Evolutionary conservation across 2,888 invertebrate genomes (phyloP).

Genomic region (Apotomis betuletana): DNA sequence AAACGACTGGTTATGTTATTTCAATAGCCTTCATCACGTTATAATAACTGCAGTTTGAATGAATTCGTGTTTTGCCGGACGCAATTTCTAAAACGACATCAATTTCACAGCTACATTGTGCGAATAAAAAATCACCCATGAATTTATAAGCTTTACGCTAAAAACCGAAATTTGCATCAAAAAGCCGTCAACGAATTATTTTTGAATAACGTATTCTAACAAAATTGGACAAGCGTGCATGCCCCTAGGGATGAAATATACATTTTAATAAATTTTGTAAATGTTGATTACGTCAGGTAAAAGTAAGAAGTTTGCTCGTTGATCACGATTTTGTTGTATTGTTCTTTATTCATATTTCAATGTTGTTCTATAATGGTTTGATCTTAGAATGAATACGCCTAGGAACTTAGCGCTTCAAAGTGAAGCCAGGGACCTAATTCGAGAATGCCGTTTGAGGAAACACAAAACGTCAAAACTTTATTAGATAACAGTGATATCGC

Average conservation of each 20-base stretch:
- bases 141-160: constrained; percentile 22
- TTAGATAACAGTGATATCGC: too few relatives aligned
- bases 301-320: too few relatives aligned
- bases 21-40: constrained; percentile 3
- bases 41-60: not conserved
- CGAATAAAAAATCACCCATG: constrained; percentile 30
- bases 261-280: constrained; percentile 4
- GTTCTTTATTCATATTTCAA: too few relatives aligned
- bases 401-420: too few relatives aligned
- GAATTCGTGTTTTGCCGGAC: not conserved
- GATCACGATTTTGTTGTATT: too few relatives aligned
- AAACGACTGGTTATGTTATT: not conserved
- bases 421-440: too few relatives aligned
- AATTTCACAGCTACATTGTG: not conserved
- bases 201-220: constrained; percentile 35
- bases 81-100: constrained; percentile 25
- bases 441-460: too few relatives aligned
- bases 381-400: too few relatives aligned
- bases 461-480: too few relatives aligned
- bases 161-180: constrained; percentile 38
- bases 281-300: too few relatives aligned
- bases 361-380: too few relatives aligned
- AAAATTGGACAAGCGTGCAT: constrained; percentile 25
- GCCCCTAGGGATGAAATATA: constrained; percentile 14
- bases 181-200: constrained; percentile 36